Percentiles rank a stretch among this genome's conserved stretches.
These are phyloP conservation scores for Halcyon chelicuti DNA, from an alignment of 2,797 vertebrate genomes.

Conservation along the genomic window DNA sequence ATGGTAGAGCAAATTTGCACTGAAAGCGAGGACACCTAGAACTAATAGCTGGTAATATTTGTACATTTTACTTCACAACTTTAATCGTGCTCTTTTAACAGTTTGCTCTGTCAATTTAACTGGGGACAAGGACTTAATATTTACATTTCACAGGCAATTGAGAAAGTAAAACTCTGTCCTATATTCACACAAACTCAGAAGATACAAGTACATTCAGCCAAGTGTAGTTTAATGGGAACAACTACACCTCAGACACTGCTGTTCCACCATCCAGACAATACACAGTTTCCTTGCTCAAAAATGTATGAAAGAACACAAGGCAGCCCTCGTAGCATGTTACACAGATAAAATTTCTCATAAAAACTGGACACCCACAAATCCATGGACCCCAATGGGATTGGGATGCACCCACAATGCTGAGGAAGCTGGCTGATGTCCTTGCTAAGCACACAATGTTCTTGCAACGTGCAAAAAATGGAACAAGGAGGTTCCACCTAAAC, in stretches of 20 bases:
- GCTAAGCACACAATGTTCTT: too few species aligned
- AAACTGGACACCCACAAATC: too few species aligned
- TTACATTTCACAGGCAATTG: not conserved
- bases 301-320: accelerated
- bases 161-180: not conserved
- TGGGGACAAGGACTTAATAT: not conserved
- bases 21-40: not conserved
- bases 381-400: too few species aligned
- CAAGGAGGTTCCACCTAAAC: too few species aligned
- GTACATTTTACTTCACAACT: not conserved
- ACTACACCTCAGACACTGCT: not conserved
- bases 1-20: not conserved
- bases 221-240: not conserved
- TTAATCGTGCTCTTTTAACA: accelerated
- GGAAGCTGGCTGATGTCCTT: too few species aligned
- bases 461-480: too few species aligned
- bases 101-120: not conserved
- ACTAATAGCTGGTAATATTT: not conserved
- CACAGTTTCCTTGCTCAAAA: not conserved
- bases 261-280: not conserved
- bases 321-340: not conserved
- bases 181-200: not conserved
- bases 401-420: too few species aligned
- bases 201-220: not conserved
- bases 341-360: not conserved